phyloP scores from a whole-genome alignment of 2,888 invertebrate species.

The Xanthorhoe designata region DNA sequence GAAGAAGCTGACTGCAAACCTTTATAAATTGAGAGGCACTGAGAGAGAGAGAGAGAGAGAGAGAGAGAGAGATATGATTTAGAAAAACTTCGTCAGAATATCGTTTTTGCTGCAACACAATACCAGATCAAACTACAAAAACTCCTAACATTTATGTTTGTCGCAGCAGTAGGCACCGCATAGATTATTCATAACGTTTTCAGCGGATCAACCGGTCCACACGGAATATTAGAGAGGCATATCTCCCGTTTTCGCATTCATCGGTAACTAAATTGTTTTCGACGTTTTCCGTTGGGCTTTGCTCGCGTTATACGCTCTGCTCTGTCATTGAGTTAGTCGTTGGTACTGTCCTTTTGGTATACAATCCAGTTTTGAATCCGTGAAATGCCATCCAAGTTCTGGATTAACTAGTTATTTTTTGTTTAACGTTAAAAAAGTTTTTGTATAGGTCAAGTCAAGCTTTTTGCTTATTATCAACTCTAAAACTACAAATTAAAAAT shows the following conservation, averaged over 20 bases:
- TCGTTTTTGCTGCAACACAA: not conserved
- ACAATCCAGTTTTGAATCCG: constrained; percentile 13
- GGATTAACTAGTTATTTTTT: not conserved
- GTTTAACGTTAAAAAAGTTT: not conserved
- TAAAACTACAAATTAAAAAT: no score
- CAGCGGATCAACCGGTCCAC: constrained; percentile 73
- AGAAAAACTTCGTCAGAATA: not conserved
- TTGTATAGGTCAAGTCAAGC: not conserved
- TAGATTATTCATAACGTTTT: constrained; percentile 83
- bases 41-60: no score
- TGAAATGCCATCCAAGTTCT: not conserved
- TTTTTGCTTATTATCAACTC: no score
- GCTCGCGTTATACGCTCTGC: constrained; percentile 42
- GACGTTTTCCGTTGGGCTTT: constrained; percentile 50
- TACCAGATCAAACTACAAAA: constrained; percentile 20
- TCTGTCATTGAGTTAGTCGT: constrained; percentile 41
- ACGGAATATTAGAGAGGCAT: constrained; percentile 80
- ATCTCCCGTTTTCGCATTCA: constrained; percentile 74
- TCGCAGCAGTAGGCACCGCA: constrained; percentile 34
- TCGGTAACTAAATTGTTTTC: constrained; percentile 79
- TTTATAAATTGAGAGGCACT: no score
- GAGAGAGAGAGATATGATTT: no score
- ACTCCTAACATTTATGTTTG: constrained; percentile 23
- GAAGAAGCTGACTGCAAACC: no score
- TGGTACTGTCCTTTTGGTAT: constrained; percentile 21